Percentiles rank a stretch among this genome's conserved stretches.
Conservation (phyloP, 2,113 vertebrate genomes). For the Felis chaus region DNA sequence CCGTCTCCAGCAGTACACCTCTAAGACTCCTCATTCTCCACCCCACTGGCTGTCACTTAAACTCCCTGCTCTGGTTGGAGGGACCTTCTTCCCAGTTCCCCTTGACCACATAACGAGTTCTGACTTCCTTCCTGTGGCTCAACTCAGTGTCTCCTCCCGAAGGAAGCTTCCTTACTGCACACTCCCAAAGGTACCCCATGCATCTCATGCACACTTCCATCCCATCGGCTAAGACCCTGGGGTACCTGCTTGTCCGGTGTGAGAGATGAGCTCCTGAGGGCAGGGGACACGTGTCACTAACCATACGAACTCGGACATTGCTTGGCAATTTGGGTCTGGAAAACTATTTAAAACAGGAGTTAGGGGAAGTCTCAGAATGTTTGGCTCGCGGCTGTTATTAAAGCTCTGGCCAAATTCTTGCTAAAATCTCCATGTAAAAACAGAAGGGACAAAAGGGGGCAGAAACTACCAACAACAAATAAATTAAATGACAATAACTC, state of each 20-base stretch:
- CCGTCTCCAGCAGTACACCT: rapidly evolving
- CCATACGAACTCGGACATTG: no score
- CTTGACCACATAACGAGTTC: not conserved
- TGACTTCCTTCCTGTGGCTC: not conserved
- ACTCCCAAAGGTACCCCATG: not conserved
- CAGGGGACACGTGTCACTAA: rapidly evolving
- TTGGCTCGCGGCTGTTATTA: not conserved
- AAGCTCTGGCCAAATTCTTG: not conserved
- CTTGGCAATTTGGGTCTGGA: not conserved
- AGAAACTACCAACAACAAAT: rapidly evolving
- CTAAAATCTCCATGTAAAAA: not conserved
- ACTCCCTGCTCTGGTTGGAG: not conserved
- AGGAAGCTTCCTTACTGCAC: no score
- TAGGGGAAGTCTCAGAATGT: no score
- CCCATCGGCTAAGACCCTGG: not conserved
- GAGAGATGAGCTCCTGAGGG: no score
- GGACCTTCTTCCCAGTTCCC: not conserved
- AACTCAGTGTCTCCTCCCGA: not conserved
- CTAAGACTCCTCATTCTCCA: not conserved
- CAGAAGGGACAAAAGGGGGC: rapidly evolving
- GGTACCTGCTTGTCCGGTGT: not conserved
- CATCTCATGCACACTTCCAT: rapidly evolving
- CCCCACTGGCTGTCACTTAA: no score
- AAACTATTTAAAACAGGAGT: not conserved
- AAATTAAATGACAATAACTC: no score